Evolutionary conservation across 2,888 invertebrate species (phyloP), one percentile per base, ranked within the genome.

Genomic region (Patella pellucida): DNA sequence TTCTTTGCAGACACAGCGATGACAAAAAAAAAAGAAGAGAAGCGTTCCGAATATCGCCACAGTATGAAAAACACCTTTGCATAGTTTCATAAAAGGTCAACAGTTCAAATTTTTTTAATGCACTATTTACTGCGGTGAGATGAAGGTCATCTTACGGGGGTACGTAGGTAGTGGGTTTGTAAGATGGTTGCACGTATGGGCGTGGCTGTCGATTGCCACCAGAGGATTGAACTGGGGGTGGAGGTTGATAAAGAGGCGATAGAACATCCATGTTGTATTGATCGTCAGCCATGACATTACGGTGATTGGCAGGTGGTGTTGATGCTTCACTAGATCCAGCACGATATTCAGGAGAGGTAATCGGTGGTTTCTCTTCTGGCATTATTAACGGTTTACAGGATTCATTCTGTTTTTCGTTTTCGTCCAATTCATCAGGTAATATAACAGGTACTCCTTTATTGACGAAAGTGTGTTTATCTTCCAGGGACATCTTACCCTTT

Each of bases 141-240:
- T 27, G 51, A 7, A 51, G 56, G 52, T 3, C 68, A 23, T 9
- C 62, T 97, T 97, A 98, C 92, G 98, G 98, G 85, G 98, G 97
- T 87, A 98, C 97, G 92, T 98, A 98, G 62, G 98, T 98, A 79
- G 98, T 97, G 72, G 98, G 98, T 92, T 97, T 96, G 89, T 97
- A 94, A 93, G 97, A 97, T 79, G 97, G 96, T 72, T 84, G 86
- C 76, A 88, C 85, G 73, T 87, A 84, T 16, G 87, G 86, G 12
- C 86, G 81, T 27, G 85, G 85, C 72, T 86, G 85, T 78, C 86
- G 87, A 75, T 83, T 86, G 75, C 80, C 83, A 71, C 79, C 82
- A 41, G 85, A 82, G 41, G 85, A 79, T 27, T 84, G 84, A 69
- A 86, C 85, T 56, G 88, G 88, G 41, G 87, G 87, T 1, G 85